Base-by-base conservation (phyloP, 1,140 invertebrate species). In the Acromyrmex echinatior region DNA sequence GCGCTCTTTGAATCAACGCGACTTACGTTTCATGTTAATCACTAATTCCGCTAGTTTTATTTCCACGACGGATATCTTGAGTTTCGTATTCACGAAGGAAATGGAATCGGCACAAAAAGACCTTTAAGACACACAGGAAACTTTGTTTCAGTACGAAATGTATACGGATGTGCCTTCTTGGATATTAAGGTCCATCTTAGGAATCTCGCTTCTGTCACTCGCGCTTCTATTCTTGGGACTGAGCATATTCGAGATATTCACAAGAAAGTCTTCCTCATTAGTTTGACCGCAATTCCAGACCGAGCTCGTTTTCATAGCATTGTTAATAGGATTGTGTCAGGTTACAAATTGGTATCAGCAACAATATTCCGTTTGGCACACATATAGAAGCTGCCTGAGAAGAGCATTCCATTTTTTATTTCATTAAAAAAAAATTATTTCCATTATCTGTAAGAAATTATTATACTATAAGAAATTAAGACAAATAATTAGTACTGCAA, bases 221-320 rank as follows among this genome's bases (percentile, higher is more conserved):
- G 28, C 45, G 49, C 14, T 56, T 68, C 63, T 70, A 80, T 68
- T 70, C 49, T 71, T 70, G 18, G 16, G 31, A 25, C 21, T 18
- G 25, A 79, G 45, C 63, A 35, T 31, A 62, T 77, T 76, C 56
- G 28, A 68, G 45, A 4, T 6, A 68, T 70, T 70, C n/a, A 16
- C 78, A 81, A 81, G 65, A 81, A 80, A 81, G 21, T 14, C 49
- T 56, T 18, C 49, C 68, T 71, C 65, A 81, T 81, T 81, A 81
- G 78, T 81, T 56, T 81, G 65, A 71, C 78, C 78, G 65, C 65
- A 81, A 81, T 71, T 71, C 70, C 14, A 81, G n/a, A 63, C 21
- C 21, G 9, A 53, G 28, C 49, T 80, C 12, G 45, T 70, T 80
- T n/a, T 70, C 51, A 80, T 25, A 56, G 31, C 31, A 31, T 28